phyloP scores from a whole-genome alignment of 2,113 vertebrate species.

The Glaucidium brasilianum region DNA sequence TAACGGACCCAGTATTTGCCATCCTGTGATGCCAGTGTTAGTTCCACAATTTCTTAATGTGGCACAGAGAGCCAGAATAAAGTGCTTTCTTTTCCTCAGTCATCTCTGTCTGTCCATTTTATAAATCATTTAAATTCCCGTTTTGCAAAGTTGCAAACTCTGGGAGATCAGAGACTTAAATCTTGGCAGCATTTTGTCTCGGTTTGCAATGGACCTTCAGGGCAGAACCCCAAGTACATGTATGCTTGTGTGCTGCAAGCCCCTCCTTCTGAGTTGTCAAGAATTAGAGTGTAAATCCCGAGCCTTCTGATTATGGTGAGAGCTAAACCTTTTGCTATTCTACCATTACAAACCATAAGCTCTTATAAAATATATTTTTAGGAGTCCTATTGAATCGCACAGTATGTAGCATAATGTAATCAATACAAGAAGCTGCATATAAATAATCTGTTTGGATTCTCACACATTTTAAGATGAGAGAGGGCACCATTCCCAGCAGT shows the following conservation, averaged over 20 bases:
- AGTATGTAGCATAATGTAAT: constrained; percentile 70
- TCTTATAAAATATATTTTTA: constrained; percentile 64
- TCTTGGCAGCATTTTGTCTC: background rate
- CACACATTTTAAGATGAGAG: constrained; percentile 72
- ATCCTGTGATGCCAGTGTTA: background rate
- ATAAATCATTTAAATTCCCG: background rate
- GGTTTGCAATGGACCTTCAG: background rate
- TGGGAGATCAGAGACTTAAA: background rate
- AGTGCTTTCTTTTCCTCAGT: background rate
- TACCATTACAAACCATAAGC: constrained; percentile 35
- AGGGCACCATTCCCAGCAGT: constrained; percentile 70
- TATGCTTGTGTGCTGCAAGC: background rate
- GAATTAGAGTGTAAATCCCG: background rate
- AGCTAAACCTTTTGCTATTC: constrained; percentile 43
- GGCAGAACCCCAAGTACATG: background rate
- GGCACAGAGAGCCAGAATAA: background rate
- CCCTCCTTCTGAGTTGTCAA: background rate
- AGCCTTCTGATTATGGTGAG: background rate
- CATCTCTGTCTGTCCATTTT: background rate
- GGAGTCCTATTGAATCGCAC: constrained; percentile 65
- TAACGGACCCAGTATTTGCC: background rate
- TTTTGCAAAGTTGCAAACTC: background rate
- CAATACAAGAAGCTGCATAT: constrained; percentile 69
- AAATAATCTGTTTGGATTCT: constrained; percentile 76
- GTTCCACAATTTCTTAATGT: background rate